phyloP scores from a whole-genome alignment of 2,113 vertebrate genomes.

The Pantherophis guttatus region DNA sequence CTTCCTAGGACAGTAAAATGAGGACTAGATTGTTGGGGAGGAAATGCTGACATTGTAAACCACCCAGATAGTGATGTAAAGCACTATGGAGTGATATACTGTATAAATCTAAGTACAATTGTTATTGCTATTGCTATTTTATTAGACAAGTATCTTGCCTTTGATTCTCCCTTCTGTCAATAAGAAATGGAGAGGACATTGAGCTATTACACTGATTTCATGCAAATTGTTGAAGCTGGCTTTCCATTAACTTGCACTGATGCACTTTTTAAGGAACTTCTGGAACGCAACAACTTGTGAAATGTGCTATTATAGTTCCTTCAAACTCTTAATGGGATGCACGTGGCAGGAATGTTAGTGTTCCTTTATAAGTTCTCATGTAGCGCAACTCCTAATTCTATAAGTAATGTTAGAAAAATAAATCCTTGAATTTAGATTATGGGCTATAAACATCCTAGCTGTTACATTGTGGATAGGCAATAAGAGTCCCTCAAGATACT shows the following conservation, averaged over 20 bases:
- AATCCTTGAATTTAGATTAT: background rate
- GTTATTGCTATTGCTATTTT: background rate
- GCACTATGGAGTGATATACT: background rate
- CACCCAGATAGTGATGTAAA: background rate
- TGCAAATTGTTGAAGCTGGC: background rate
- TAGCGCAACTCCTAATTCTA: background rate
- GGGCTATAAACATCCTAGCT: background rate
- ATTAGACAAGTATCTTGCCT: background rate
- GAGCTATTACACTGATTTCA: background rate
- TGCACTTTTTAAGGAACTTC: constrained; percentile 11
- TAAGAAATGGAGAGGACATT: background rate
- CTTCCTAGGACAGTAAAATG: background rate
- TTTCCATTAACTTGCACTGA: constrained; percentile 16
- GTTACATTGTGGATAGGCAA: background rate
- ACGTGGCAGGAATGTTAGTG: background rate
- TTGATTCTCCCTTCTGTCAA: background rate
- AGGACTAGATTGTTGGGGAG: background rate
- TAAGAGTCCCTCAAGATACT: background rate
- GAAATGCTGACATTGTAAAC: background rate
- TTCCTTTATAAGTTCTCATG: background rate
- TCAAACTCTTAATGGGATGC: background rate
- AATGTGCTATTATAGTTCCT: background rate
- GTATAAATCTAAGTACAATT: background rate
- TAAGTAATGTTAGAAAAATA: background rate
- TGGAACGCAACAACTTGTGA: background rate